Evolutionary conservation across 2,888 invertebrate genomes (phyloP).

Genomic region (Periphyllus acericola): DNA sequence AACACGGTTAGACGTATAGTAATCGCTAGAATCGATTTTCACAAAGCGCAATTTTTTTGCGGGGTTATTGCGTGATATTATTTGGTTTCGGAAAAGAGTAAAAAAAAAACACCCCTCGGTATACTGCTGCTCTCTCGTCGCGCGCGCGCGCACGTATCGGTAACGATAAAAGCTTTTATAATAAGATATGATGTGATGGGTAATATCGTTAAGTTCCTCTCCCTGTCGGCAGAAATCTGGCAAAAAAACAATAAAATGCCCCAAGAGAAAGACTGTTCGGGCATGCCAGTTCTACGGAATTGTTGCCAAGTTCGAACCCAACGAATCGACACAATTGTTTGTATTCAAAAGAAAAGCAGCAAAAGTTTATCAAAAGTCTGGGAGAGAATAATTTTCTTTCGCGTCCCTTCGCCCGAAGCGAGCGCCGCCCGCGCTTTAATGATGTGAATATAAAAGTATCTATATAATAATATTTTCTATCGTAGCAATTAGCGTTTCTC

Average conservation of each 20-base stretch:
- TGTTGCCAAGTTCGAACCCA: constrained; percentile 29
- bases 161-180: constrained; percentile 48
- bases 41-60: not conserved
- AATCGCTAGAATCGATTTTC: constrained; percentile 1
- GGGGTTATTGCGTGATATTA: not conserved
- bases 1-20: no score
- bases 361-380: constrained; percentile 36
- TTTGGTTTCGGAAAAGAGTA: not conserved
- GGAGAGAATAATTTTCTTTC: constrained; percentile 11
- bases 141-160: not conserved
- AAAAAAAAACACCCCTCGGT: not conserved
- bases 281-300: constrained; percentile 37
- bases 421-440: not conserved
- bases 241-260: constrained; percentile 49
- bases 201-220: constrained; percentile 48
- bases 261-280: constrained; percentile 6
- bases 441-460: not conserved
- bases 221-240: constrained; percentile 39
- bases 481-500: constrained; percentile 1
- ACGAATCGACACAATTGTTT: constrained; percentile 47
- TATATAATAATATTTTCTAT: not conserved
- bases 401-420: not conserved
- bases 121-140: not conserved
- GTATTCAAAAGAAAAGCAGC: constrained; percentile 23
- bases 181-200: constrained; percentile 34